Conservation (phyloP, 2,888 invertebrate species). For the Notocelia uddmanniana region DNA sequence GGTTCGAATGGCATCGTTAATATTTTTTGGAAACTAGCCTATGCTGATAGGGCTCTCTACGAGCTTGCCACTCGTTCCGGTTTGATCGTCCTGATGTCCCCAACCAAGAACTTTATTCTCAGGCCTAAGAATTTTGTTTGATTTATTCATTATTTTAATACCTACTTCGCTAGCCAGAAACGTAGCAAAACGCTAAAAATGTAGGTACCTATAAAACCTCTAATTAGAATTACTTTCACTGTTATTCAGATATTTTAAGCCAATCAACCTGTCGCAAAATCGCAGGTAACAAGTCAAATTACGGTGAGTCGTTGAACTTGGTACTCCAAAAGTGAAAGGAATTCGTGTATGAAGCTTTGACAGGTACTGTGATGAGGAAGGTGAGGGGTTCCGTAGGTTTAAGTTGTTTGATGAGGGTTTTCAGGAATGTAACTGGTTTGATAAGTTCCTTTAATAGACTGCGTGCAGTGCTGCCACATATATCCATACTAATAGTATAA, state of each 20-base stretch:
- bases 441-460: too few relatives aligned
- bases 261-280: slow-evolving; percentile 42
- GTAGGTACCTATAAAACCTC: slow-evolving; percentile 6
- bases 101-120: too few relatives aligned
- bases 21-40: too few relatives aligned
- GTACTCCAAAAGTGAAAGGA: slow-evolving; percentile 63
- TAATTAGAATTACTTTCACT: slow-evolving; percentile 39
- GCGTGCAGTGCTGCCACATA: background rate
- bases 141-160: background rate
- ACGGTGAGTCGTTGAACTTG: slow-evolving; percentile 54
- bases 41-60: too few relatives aligned
- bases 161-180: background rate
- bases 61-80: too few relatives aligned
- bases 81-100: too few relatives aligned
- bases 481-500: too few relatives aligned
- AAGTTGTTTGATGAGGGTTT: background rate
- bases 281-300: slow-evolving; percentile 46
- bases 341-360: slow-evolving; percentile 39
- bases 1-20: too few relatives aligned
- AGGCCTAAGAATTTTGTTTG: too few relatives aligned
- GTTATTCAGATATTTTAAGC: slow-evolving; percentile 30
- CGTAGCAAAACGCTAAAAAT: too few relatives aligned
- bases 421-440: background rate
- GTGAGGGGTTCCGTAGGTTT: slow-evolving; percentile 25
- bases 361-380: slow-evolving; percentile 17